Conservation (phyloP, 1,140 invertebrate species). For the Pollicipes pollicipes region DNA sequence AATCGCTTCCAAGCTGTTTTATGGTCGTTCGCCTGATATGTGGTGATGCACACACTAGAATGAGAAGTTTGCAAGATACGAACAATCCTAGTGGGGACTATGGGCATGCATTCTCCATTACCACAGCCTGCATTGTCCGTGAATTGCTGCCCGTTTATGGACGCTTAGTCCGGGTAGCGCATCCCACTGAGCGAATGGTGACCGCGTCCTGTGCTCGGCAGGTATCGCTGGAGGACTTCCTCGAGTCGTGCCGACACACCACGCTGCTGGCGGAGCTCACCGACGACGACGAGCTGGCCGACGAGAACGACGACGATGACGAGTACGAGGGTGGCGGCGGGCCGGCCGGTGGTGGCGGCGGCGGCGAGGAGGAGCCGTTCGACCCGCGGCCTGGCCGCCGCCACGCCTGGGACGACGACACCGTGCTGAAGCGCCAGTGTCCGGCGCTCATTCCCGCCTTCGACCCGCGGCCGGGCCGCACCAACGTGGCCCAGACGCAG, state of each 20-base stretch:
- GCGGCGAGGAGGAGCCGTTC: conserved; percentile 50
- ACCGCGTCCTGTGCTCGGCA: background rate
- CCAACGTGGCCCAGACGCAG: conserved; percentile 86
- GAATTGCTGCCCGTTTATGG: too few species aligned
- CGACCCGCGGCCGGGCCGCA: conserved; percentile 89
- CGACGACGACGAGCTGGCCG: conserved; percentile 61
- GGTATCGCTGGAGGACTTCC: conserved; percentile 56
- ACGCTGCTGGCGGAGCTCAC: conserved; percentile 80
- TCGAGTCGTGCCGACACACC: conserved; percentile 74
- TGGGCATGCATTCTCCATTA: too few species aligned
- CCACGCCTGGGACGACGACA: conserved; percentile 94
- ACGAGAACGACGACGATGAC: conserved; percentile 60
- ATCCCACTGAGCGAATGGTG: too few species aligned
- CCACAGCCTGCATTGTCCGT: too few species aligned
- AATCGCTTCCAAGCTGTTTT: too few species aligned
- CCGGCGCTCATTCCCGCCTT: conserved; percentile 94
- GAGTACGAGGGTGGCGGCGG: conserved; percentile 50
- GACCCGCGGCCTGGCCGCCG: conserved; percentile 40
- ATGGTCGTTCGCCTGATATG: too few species aligned
- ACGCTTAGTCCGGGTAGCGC: too few species aligned
- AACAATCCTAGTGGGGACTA: too few species aligned
- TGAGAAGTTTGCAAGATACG: too few species aligned
- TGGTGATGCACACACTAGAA: too few species aligned
- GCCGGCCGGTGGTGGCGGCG: conserved; percentile 87
- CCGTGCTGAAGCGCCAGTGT: conserved; percentile 86